These are phyloP conservation scores for Drosophila murphyi DNA, from an alignment of 1,140 invertebrate species.

Conservation along the genomic window DNA sequence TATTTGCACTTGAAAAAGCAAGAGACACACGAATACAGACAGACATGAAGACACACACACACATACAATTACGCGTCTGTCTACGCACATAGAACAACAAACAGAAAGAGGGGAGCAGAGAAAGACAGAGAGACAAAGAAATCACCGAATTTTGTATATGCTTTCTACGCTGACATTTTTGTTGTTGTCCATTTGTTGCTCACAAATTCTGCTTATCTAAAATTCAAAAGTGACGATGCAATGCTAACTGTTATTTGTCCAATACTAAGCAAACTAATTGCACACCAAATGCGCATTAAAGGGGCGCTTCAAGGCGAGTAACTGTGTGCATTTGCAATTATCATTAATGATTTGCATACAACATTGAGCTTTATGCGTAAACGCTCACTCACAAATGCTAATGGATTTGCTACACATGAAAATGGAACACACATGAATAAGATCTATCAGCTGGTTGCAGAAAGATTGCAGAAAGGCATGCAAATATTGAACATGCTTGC, in stretches of 20 bases:
- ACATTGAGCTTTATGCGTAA: too few species aligned
- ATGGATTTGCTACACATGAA: too few species aligned
- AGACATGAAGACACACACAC: not conserved
- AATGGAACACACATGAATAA: not conserved
- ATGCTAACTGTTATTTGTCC: too few species aligned
- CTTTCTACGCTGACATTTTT: conserved; percentile 1
- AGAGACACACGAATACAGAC: conserved; percentile 17
- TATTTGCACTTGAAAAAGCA: conserved; percentile 57
- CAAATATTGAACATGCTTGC: not conserved
- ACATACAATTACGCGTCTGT: not conserved
- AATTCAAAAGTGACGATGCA: too few species aligned
- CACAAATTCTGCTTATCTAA: too few species aligned
- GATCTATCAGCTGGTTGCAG: not conserved
- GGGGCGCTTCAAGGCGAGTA: too few species aligned
- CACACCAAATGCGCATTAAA: too few species aligned
- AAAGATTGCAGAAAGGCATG: too few species aligned
- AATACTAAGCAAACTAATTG: too few species aligned
- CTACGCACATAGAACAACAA: not conserved
- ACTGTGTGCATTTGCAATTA: too few species aligned
- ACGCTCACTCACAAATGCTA: too few species aligned
- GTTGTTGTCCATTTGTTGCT: not conserved
- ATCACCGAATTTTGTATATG: conserved; percentile 14
- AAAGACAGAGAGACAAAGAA: not conserved
- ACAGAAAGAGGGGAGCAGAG: not conserved
- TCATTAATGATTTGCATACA: too few species aligned